phyloP scores from a whole-genome alignment of 1,140 invertebrate genomes.

The Trichogramma pretiosum region DNA sequence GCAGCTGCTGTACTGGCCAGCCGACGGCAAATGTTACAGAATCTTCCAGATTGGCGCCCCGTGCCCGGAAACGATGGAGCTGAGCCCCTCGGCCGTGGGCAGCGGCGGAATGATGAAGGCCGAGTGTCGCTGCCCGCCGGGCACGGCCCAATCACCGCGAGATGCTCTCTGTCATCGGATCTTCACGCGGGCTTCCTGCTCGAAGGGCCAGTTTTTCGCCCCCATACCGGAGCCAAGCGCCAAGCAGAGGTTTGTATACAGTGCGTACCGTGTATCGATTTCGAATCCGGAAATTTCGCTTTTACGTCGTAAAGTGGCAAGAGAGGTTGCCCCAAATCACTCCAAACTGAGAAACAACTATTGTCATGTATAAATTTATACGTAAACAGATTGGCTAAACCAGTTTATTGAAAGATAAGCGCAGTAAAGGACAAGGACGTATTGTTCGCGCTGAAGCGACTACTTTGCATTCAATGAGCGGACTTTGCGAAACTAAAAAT shows the following conservation, averaged over 20 bases:
- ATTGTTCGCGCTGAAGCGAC: no score
- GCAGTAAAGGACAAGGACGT: no score
- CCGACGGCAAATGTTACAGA: conserved; percentile 73
- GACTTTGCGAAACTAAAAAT: no score
- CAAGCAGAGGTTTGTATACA: conserved; percentile 3
- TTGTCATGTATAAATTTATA: no score
- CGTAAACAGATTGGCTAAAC: no score
- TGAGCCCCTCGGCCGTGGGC: conserved; percentile 55
- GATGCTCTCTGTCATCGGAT: conserved; percentile 58
- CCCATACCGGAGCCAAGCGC: conserved; percentile 43
- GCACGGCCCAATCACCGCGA: conserved; percentile 53
- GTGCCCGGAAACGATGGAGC: conserved; percentile 73
- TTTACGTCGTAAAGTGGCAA: no score
- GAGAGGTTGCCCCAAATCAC: no score
- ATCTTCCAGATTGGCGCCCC: conserved; percentile 73
- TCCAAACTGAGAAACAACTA: no score
- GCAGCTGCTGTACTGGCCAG: conserved; percentile 75
- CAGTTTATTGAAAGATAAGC: no score
- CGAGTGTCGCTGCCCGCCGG: conserved; percentile 70
- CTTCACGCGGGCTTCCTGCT: conserved; percentile 62
- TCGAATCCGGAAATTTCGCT: no score
- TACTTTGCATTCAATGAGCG: no score
- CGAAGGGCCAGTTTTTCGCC: conserved; percentile 60
- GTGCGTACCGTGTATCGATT: no score
- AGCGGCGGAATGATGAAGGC: conserved; percentile 51